Percentiles rank a stretch among this genome's conserved stretches.
Evolutionary conservation across 2,797 vertebrate species (phyloP).

Genomic region (Pipistrellus nathusii): DNA sequence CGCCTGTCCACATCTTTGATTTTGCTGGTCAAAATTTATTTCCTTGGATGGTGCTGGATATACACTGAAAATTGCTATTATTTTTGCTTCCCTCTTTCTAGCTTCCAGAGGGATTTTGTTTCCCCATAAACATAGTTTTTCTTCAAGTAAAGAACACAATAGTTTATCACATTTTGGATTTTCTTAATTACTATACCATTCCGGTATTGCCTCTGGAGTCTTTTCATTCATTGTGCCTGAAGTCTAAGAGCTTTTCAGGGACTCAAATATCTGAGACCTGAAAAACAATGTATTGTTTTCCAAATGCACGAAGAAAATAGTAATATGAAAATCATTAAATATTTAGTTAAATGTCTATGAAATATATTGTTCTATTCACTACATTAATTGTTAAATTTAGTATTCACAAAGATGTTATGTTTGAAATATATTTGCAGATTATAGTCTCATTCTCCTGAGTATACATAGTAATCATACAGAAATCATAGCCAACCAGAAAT

Average conservation of each 20-base stretch:
- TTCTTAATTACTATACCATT: slow-evolving; percentile 57
- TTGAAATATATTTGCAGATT: slow-evolving; percentile 17
- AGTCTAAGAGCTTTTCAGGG: slow-evolving; percentile 11
- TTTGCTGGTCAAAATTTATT: slow-evolving; percentile 63
- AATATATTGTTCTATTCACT: not conserved
- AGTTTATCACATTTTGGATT: slow-evolving; percentile 60
- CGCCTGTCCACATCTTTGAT: not conserved
- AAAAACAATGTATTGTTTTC: not conserved
- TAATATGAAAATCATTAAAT: slow-evolving; percentile 39
- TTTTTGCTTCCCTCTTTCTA: slow-evolving; percentile 27
- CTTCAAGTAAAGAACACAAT: slow-evolving; percentile 44
- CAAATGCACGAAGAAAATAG: slow-evolving; percentile 28
- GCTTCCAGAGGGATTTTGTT: slow-evolving; percentile 21
- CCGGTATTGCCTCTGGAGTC: slow-evolving; percentile 8
- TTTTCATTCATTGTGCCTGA: slow-evolving; percentile 5
- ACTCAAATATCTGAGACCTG: slow-evolving; percentile 2
- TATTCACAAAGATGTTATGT: slow-evolving; percentile 26
- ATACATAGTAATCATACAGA: slow-evolving; percentile 7
- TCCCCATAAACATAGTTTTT: slow-evolving; percentile 46
- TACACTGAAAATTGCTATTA: not conserved
- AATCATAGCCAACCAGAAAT: slow-evolving; percentile 25
- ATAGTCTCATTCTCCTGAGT: not conserved
- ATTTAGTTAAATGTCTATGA: slow-evolving; percentile 17
- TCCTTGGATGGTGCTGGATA: slow-evolving; percentile 32
- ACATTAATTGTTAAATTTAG: slow-evolving; percentile 34